Conservation (phyloP, 2,113 vertebrate genomes). For the Phrynocephalus versicolor region DNA sequence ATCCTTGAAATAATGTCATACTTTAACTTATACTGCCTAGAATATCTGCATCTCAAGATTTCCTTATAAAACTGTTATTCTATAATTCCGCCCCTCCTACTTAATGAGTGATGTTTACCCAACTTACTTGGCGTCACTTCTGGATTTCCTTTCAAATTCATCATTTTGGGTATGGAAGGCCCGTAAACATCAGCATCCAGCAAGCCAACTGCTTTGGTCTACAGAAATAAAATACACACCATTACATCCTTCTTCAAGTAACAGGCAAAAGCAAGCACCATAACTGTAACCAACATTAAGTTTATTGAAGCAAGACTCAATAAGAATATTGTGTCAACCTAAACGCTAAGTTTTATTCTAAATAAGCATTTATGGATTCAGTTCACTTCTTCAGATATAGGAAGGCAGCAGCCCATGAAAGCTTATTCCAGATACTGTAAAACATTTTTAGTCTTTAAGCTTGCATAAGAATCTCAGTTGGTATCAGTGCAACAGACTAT, state of each 20-base stretch:
- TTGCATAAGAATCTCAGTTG: too few relatives aligned
- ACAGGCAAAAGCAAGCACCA: background rate
- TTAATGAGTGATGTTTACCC: background rate
- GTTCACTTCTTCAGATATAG: too few relatives aligned
- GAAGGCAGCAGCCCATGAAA: too few relatives aligned
- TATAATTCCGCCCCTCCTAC: background rate
- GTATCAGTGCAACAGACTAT: too few relatives aligned
- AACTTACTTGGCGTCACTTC: constrained; percentile 88
- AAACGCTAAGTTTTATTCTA: too few relatives aligned
- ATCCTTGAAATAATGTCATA: background rate
- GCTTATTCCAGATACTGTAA: too few relatives aligned
- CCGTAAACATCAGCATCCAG: constrained; percentile 94
- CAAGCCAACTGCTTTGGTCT: constrained; percentile 88
- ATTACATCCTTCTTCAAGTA: constrained; percentile 3
- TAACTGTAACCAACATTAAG: background rate
- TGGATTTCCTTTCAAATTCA: constrained; percentile 95
- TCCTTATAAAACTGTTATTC: background rate
- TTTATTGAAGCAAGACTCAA: background rate
- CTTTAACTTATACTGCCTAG: too few relatives aligned
- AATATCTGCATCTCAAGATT: constrained; percentile 1
- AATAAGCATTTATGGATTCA: too few relatives aligned
- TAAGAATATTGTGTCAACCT: too few relatives aligned
- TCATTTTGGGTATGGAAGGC: constrained; percentile 93
- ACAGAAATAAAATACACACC: constrained; percentile 3
- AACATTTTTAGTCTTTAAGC: too few relatives aligned